Base-by-base conservation (phyloP, 1,140 invertebrate species). In the Bombus pascuorum region DNA sequence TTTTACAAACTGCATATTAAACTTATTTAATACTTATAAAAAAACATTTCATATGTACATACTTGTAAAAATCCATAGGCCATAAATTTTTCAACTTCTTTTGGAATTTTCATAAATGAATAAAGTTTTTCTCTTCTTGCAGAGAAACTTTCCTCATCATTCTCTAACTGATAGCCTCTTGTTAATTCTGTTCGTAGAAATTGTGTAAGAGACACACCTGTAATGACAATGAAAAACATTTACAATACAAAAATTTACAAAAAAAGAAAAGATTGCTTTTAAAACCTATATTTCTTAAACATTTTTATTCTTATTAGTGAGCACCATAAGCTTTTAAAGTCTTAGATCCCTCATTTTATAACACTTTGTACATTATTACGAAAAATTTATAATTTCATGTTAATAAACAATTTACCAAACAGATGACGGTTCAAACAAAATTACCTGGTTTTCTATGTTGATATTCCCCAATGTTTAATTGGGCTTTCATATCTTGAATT, bases 111-210 rank as follows among this genome's bases (percentile, higher is more conserved):
- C 95, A 99, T 97, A 95, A 99, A 99, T 0, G 98, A 98, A 93
- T 99, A 99, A 70, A 99, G 98, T 95, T 99, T 99, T 93, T 99
- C 98, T 87, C 99, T 95, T 87, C 98, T 96, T 42, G 98, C 98
- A 57, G 97, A 98, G 95, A 98, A 99, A 82, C 98, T 96, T 92
- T 98, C 98, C 93, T 99, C 98, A 92, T 99, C 98, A 94, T 99
- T 97, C 95, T 99, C 98, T 47, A 99, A 94, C 90, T 98, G 96
- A 95, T 99, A 99, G 25, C 98, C 98, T 91, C 98, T 96, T 9
- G 98, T 98, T 87, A 99, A 95, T 95, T 99, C 99, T 59, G 98
- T 97, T 91, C 97, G 96, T 66, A 99, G 95, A 95, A 99, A 99
- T 80, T 97, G 95, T 81, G 96, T 95, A 66, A 98, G 93, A 8